Evolutionary conservation across 2,797 vertebrate genomes (phyloP).

Genomic region (Rousettus madagascariensis): DNA sequence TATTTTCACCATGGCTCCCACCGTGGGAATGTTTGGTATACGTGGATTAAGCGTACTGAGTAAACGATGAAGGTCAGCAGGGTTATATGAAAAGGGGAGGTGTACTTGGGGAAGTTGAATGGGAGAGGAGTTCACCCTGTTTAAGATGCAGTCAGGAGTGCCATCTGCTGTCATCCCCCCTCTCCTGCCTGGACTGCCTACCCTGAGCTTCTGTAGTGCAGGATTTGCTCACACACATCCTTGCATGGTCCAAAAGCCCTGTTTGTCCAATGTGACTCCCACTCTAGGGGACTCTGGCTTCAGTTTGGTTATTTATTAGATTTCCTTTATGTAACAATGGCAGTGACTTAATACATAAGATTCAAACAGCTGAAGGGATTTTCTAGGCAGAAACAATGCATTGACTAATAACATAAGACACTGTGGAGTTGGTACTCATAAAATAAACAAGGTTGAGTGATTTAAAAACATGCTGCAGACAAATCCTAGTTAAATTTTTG

Average conservation of each 20-base stretch:
- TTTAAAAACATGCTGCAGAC: conserved; percentile 55
- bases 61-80: neutral
- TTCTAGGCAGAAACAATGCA: conserved; percentile 45
- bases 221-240: neutral
- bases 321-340: conserved; percentile 1
- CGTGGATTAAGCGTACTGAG: neutral
- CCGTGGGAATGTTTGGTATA: neutral
- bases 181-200: neutral
- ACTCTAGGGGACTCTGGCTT: neutral
- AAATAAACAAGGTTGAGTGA: conserved; percentile 46
- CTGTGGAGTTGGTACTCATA: conserved; percentile 27
- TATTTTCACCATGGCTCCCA: neutral
- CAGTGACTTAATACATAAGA: neutral
- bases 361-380: conserved; percentile 48
- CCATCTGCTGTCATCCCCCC: conserved; percentile 11
- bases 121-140: neutral
- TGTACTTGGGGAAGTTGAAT: neutral
- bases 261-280: neutral
- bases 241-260: neutral
- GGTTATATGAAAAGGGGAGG: neutral
- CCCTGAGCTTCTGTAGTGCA: neutral
- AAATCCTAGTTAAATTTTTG: conserved; percentile 60
- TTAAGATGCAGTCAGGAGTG: conserved; percentile 33
- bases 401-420: conserved; percentile 57
- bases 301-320: conserved; percentile 46